Evolutionary conservation across 2,888 invertebrate genomes (phyloP).

Genomic region (Platycnemis pennipes): DNA sequence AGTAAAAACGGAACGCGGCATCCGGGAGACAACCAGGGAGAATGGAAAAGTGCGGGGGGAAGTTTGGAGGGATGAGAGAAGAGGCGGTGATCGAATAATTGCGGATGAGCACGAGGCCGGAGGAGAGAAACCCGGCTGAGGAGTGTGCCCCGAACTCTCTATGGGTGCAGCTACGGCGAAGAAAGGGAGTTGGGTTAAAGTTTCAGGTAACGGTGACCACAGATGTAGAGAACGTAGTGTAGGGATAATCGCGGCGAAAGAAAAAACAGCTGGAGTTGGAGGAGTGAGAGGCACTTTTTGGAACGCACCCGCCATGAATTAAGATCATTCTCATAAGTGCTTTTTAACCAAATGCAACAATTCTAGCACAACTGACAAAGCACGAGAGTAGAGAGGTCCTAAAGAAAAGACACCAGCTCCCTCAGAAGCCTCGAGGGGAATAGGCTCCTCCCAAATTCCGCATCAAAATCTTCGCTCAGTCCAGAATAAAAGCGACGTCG

Average conservation of each 20-base stretch:
- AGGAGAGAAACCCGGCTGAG: too few relatives aligned
- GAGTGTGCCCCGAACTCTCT: too few relatives aligned
- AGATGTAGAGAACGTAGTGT: background rate
- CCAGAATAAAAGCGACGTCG: background rate
- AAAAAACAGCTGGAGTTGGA: background rate
- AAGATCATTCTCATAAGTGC: background rate
- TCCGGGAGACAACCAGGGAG: background rate
- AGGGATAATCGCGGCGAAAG: background rate
- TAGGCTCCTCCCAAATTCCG: background rate
- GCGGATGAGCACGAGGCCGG: too few relatives aligned
- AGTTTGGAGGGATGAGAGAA: background rate
- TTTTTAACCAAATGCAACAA: background rate
- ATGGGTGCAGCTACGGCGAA: too few relatives aligned
- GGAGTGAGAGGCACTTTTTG: background rate
- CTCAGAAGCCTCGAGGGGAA: background rate
- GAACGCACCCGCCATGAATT: background rate
- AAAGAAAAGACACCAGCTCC: background rate
- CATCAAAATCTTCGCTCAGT: background rate
- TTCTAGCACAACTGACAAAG: background rate
- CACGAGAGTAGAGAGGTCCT: background rate
- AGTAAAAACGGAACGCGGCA: background rate
- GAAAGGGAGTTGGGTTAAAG: too few relatives aligned
- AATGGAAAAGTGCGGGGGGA: background rate
- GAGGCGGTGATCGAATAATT: too few relatives aligned
- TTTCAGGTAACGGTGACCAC: background rate